Percentiles rank a stretch among this genome's conserved stretches.
These are phyloP conservation scores for Chelonus formosanus DNA, from an alignment of 2,888 invertebrate species.

Conservation along the genomic window DNA sequence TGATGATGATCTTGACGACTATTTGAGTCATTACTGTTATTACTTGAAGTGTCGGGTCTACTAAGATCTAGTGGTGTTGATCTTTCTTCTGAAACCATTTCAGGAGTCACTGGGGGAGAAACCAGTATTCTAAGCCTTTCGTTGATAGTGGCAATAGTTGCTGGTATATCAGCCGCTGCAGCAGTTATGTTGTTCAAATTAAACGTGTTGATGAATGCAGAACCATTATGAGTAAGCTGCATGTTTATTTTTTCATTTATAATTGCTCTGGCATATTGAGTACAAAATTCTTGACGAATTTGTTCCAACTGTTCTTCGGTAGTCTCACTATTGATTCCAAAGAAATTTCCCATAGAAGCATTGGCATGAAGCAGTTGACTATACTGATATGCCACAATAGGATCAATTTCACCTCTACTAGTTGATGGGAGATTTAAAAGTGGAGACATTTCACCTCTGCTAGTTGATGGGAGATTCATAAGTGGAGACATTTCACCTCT, in stretches of 20 bases:
- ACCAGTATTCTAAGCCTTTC: too few species aligned
- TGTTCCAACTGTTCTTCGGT: too few species aligned
- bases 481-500: conserved; percentile 17
- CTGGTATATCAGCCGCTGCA: conserved; percentile 16
- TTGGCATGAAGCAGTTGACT: conserved; percentile 34
- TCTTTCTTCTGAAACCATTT: conserved; percentile 49
- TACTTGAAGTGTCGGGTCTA: conserved; percentile 60
- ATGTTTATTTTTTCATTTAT: too few species aligned
- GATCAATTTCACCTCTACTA: conserved; percentile 42
- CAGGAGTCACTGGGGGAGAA: neutral
- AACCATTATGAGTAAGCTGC: too few species aligned
- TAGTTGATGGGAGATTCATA: neutral
- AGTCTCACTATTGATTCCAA: neutral
- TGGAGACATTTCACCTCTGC: too few species aligned
- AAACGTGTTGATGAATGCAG: conserved; percentile 20
- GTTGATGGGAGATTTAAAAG: too few species aligned
- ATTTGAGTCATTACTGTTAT: conserved; percentile 56
- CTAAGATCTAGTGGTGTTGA: conserved; percentile 71
- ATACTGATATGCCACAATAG: conserved; percentile 58
- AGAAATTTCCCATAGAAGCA: neutral
- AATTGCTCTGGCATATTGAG: conserved; percentile 38
- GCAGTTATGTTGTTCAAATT: conserved; percentile 3
- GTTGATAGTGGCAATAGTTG: neutral
- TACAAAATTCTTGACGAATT: neutral
- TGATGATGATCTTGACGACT: conserved; percentile 47